phyloP scores from a whole-genome alignment of 2,888 invertebrate species.

The Coenonympha glycerion region DNA sequence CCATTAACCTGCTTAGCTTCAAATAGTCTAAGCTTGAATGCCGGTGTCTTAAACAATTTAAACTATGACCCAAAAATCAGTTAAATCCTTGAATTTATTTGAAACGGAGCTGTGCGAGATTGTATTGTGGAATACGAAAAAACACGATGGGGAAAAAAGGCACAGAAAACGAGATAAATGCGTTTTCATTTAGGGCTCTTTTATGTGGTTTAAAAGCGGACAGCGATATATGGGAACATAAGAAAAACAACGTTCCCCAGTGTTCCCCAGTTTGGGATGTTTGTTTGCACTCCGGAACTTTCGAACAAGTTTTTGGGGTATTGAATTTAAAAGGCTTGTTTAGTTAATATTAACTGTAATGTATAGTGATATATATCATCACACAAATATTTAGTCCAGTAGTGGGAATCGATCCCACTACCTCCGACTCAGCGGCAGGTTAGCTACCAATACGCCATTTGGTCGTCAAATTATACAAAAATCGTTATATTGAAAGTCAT shows the following conservation, averaged over 20 bases:
- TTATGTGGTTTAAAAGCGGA: constrained; percentile 54
- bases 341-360: no score
- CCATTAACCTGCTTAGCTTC: no score
- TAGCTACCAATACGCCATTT: no score
- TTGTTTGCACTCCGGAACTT: constrained; percentile 9
- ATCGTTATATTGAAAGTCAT: no score
- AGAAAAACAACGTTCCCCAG: constrained; percentile 55
- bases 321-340: not conserved
- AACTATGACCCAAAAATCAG: no score
- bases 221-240: constrained; percentile 59
- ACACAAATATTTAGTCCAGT: no score
- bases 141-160: constrained; percentile 22
- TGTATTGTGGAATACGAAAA: not conserved
- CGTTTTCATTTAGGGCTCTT: constrained; percentile 57
- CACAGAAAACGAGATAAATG: constrained; percentile 53
- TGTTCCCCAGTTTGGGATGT: constrained; percentile 26
- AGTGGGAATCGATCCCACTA: no score
- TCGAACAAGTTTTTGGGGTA: not conserved
- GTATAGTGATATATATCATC: no score
- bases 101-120: not conserved
- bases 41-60: no score
- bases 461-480: no score
- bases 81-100: not conserved
- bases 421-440: no score
- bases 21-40: no score